phyloP scores from a whole-genome alignment of 1,140 invertebrate species.

The Probaryconus sp. region DNA sequence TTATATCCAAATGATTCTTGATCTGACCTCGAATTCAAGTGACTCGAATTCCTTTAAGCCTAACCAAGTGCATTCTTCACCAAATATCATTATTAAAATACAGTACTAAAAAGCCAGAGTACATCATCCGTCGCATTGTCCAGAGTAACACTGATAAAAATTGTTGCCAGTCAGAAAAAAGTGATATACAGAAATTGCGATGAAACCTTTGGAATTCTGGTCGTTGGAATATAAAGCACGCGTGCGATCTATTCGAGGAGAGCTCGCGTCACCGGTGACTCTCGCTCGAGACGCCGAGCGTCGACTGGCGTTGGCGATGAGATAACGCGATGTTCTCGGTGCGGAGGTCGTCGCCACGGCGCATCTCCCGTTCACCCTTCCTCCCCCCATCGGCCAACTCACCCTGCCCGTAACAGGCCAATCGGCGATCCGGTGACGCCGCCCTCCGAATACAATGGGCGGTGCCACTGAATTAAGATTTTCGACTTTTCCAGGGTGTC shows the following conservation, averaged over 20 bases:
- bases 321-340: conserved; percentile 30
- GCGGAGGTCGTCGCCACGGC: conserved; percentile 64
- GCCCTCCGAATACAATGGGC: conserved; percentile 67
- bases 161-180: too few relatives aligned
- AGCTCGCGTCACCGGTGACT: conserved; percentile 44
- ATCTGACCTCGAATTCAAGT: too few relatives aligned
- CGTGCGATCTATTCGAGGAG: conserved; percentile 24
- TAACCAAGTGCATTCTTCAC: too few relatives aligned
- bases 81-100: too few relatives aligned
- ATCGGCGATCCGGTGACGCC: conserved; percentile 69
- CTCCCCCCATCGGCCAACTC: conserved; percentile 64
- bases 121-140: too few relatives aligned
- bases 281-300: conserved; percentile 73
- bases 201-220: background rate
- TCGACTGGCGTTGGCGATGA: conserved; percentile 68
- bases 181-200: background rate
- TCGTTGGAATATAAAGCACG: conserved; percentile 3
- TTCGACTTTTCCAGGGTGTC: conserved; percentile 72
- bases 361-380: conserved; percentile 64
- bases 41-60: too few relatives aligned
- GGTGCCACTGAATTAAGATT: conserved; percentile 76
- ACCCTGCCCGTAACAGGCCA: conserved; percentile 67
- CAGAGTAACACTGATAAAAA: too few relatives aligned
- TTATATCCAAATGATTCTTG: too few relatives aligned
- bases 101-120: too few relatives aligned